A percentile compares a stretch with the other conserved stretches of the same genome.
These are phyloP conservation scores for Triplophysa tibetana DNA, from an alignment of 2,113 vertebrate species.

Conservation along the genomic window DNA sequence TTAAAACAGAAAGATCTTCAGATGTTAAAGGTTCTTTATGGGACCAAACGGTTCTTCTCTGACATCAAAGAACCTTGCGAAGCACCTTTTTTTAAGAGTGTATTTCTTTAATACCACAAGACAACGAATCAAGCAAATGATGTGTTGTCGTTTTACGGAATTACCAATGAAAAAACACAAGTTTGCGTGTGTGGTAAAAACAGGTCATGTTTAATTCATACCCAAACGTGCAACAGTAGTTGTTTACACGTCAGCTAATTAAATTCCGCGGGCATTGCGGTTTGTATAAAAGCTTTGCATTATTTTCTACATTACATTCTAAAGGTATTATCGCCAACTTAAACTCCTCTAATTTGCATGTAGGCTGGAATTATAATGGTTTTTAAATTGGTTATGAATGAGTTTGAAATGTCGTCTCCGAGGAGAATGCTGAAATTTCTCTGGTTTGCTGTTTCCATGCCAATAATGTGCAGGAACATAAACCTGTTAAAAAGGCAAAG, in stretches of 20 bases:
- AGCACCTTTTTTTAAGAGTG: no score
- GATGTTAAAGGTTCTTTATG: no score
- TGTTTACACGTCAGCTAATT: conserved; percentile 68
- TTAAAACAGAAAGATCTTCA: no score
- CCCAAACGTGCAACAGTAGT: conserved; percentile 52
- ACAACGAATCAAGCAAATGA: conserved; percentile 18
- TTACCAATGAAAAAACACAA: not conserved
- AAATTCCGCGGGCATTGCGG: conserved; percentile 65
- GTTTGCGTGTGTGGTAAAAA: conserved; percentile 56
- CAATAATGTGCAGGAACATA: not conserved
- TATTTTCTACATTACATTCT: conserved; percentile 41
- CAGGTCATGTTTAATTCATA: conserved; percentile 64
- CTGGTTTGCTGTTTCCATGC: not conserved
- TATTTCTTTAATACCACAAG: no score
- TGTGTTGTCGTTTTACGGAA: not conserved
- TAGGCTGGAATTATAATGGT: conserved; percentile 48
- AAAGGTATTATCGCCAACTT: conserved; percentile 38
- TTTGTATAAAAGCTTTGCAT: conserved; percentile 50
- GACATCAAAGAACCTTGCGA: no score
- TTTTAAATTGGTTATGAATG: conserved; percentile 51
- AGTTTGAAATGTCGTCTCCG: conserved; percentile 31
- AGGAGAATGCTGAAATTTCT: not conserved
- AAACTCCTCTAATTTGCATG: conserved; percentile 33
- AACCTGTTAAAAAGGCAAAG: not conserved
- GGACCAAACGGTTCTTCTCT: no score